Evolutionary conservation across 64 coral and sea anemone species (phyloP), one percentile per base, ranked within the genome.

Genomic region (Anthopleura sola): DNA sequence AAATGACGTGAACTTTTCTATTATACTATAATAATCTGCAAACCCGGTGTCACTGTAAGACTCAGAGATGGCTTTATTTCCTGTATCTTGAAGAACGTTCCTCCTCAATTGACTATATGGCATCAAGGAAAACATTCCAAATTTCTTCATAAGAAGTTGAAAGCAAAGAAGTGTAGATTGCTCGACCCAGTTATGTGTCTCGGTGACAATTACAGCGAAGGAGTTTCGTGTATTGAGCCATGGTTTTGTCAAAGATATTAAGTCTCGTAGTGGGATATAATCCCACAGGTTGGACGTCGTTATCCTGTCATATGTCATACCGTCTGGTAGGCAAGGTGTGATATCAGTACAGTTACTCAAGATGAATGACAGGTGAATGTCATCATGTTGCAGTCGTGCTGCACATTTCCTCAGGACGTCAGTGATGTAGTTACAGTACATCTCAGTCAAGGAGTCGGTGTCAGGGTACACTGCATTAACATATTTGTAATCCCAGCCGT

Each of bases 241-340:
- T 23, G 71, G 89, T 51, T 85, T 85, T 10, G 18, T 64, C 7
- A 33, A 64, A 5, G 48, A 20, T 23, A 91, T 40, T 0, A 91
- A 34, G 0, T 31, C 24, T 17, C 66, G 13, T 46, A 91, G 28
- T 5, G 47, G 74, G 36, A 85, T 49, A 18, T 31, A 91, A 18
- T 91, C 89, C 10, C 68, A 75, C 28, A 91, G 40, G 46, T 91
- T 91, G 37, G 89, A 91, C 20, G 83, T 91, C 6, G 71, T 78
- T 38, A 91, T 84, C 11, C 89, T 68, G 37, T 91, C 89, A 49
- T 34, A 91, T 60, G 39, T 91, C 37, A 75, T 24, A 0, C 57
- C 83, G 49, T 54, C 34, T 24, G 68, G 82, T 56, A 86, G 54
- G 37, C 46, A 85, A 11, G 23, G 68, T 32, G 83, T 23, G 14